A percentile compares a stretch with the other conserved stretches of the same genome.
Conservation (phyloP, 2,797 vertebrate genomes). For the Smutsia gigantea region DNA sequence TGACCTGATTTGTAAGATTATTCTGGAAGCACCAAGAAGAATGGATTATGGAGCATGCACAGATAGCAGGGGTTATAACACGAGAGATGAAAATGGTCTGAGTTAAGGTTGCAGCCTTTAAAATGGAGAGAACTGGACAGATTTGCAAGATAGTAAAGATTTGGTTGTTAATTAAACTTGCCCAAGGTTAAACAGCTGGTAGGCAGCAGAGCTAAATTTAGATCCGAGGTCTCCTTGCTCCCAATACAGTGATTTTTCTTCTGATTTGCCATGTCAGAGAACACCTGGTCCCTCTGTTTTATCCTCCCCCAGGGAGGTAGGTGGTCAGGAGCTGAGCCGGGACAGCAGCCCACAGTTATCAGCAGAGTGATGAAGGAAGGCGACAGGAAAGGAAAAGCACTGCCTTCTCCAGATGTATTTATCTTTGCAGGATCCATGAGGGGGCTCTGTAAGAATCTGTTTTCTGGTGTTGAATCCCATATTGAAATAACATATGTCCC, state of each 20-base stretch:
- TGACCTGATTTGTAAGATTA: background rate
- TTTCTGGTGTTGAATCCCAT: slow-evolving; percentile 16
- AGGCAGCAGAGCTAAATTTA: slow-evolving; percentile 65
- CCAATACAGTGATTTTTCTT: slow-evolving; percentile 69
- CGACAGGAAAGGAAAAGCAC: background rate
- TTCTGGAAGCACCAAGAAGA: background rate
- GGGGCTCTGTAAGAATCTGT: background rate
- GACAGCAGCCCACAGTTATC: slow-evolving; percentile 45
- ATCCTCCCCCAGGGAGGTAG: slow-evolving; percentile 9
- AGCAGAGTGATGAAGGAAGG: slow-evolving; percentile 58
- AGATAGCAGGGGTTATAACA: background rate
- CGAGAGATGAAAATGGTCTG: background rate
- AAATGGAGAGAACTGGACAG: slow-evolving; percentile 22
- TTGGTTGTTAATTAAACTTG: slow-evolving; percentile 54
- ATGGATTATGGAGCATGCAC: background rate
- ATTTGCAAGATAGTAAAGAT: background rate
- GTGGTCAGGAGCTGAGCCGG: slow-evolving; percentile 47
- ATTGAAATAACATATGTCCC: slow-evolving; percentile 51
- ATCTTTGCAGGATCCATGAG: slow-evolving; percentile 19
- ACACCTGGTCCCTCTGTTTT: slow-evolving; percentile 74
- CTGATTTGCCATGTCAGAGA: slow-evolving; percentile 67
- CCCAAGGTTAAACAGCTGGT: slow-evolving; percentile 62
- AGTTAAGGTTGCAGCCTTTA: background rate
- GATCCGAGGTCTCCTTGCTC: slow-evolving; percentile 42
- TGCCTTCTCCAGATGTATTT: slow-evolving; percentile 45